Percentiles rank a stretch among this genome's conserved stretches.
phyloP scores from a whole-genome alignment of 2,888 invertebrate species.

The Tetragonula carbonaria region DNA sequence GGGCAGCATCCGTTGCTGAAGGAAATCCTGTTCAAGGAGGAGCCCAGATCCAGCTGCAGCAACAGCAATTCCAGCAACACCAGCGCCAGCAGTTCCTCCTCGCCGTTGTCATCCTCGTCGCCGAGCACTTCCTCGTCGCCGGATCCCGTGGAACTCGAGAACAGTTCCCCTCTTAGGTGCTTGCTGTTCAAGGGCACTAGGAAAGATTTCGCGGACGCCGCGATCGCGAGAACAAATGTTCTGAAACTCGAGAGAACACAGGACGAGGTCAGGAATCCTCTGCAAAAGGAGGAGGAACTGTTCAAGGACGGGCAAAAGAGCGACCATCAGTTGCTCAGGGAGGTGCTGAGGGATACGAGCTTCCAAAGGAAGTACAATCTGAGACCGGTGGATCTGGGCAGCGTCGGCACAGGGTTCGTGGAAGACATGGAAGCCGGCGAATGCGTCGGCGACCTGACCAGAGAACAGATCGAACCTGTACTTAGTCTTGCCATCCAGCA shows the following conservation, averaged over 20 bases:
- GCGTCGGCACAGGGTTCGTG: constrained; percentile 84
- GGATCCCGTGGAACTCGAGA: constrained; percentile 85
- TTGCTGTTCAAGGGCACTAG: constrained; percentile 76
- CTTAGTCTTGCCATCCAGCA: constrained; percentile 94
- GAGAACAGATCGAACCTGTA: constrained; percentile 93
- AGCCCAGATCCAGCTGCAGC: constrained; percentile 71
- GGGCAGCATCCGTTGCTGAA: constrained; percentile 78
- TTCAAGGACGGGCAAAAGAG: constrained; percentile 75
- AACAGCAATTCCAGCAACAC: constrained; percentile 40
- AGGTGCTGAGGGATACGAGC: constrained; percentile 93
- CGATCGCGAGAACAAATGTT: constrained; percentile 51
- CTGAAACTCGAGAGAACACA: constrained; percentile 62
- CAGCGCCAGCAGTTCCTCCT: constrained; percentile 53
- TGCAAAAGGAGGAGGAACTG: constrained; percentile 74
- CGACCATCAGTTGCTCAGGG: constrained; percentile 91
- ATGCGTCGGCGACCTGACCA: constrained; percentile 86
- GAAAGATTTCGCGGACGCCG: constrained; percentile 49
- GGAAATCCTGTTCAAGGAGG: constrained; percentile 82
- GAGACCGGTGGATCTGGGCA: constrained; percentile 90
- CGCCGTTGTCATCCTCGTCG: constrained; percentile 58
- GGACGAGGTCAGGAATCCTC: constrained; percentile 82
- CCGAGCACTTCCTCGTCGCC: constrained; percentile 62
- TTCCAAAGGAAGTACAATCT: constrained; percentile 94
- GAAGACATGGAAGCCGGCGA: constrained; percentile 89
- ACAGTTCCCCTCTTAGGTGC: constrained; percentile 77